phyloP scores from a whole-genome alignment of 2,113 vertebrate species.

The Calypte anna region DNA sequence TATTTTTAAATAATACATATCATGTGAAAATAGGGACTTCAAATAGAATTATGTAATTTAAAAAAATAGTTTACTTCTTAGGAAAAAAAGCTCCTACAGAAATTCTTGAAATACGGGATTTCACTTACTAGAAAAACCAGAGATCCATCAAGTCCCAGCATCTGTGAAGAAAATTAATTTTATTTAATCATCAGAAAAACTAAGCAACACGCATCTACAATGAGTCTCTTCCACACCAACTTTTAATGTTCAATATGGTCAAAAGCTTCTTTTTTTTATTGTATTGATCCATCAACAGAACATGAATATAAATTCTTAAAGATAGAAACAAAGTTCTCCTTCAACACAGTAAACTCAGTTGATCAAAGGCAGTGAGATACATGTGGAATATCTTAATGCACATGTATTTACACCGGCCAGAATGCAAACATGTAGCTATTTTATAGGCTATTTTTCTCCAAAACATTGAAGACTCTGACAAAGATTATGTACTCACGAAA shows the following conservation, averaged over 20 bases:
- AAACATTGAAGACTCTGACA: not conserved
- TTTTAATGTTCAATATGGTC: not conserved
- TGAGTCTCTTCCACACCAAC: not conserved
- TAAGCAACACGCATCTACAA: not conserved
- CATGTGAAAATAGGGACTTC: not conserved
- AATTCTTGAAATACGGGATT: not conserved
- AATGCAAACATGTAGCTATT: not conserved
- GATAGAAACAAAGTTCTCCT: not conserved
- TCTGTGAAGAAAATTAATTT: constrained; percentile 75
- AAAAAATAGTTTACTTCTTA: not conserved
- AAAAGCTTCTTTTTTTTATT: not conserved
- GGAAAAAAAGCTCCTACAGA: not conserved
- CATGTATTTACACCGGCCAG: not conserved
- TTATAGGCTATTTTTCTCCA: not conserved
- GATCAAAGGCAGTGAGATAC: not conserved
- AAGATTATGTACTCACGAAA: not conserved
- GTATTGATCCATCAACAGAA: not conserved
- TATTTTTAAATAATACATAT: not conserved
- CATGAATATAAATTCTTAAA: not conserved
- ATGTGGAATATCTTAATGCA: not conserved
- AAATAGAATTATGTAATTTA: not conserved
- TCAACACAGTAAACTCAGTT: not conserved
- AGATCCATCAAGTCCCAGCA: constrained; percentile 96
- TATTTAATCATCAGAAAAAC: not conserved
- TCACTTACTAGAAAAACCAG: constrained; percentile 92